Evolutionary conservation across 2,797 vertebrate species (phyloP).

Genomic region (Hephaestus fuliginosus): DNA sequence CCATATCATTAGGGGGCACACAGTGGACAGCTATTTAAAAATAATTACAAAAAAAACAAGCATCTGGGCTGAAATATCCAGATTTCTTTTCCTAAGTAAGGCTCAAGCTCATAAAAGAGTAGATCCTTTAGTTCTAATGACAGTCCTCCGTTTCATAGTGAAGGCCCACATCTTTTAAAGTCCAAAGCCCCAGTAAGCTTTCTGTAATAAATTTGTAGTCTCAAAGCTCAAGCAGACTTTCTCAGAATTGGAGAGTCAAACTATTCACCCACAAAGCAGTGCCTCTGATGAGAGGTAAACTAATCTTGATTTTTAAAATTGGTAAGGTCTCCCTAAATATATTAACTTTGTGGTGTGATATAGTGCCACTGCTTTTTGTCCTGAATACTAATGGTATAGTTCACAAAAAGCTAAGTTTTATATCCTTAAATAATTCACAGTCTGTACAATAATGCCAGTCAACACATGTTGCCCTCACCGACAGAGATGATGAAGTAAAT

Average conservation of each 20-base stretch:
- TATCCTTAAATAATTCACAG: background rate
- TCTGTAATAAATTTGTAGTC: background rate
- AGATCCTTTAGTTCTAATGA: background rate
- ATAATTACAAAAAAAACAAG: background rate
- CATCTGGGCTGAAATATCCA: background rate
- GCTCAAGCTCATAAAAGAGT: background rate
- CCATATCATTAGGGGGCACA: background rate
- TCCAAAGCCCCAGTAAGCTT: background rate
- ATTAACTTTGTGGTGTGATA: too few relatives aligned
- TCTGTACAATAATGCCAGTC: background rate
- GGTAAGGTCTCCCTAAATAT: too few relatives aligned
- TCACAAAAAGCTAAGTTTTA: background rate
- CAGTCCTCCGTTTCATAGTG: background rate
- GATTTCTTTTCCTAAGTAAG: background rate
- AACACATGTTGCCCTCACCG: background rate
- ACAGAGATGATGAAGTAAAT: constrained; percentile 18
- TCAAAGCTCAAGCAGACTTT: background rate
- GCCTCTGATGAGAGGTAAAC: background rate
- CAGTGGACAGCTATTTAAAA: background rate
- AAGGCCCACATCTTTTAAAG: background rate
- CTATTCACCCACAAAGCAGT: background rate
- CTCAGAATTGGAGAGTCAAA: background rate
- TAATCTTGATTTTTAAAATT: too few relatives aligned
- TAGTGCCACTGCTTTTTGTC: too few relatives aligned
- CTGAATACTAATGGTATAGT: too few relatives aligned